Evolutionary conservation across 1,140 invertebrate species (phyloP).

Genomic region (Chironomus tepperi): DNA sequence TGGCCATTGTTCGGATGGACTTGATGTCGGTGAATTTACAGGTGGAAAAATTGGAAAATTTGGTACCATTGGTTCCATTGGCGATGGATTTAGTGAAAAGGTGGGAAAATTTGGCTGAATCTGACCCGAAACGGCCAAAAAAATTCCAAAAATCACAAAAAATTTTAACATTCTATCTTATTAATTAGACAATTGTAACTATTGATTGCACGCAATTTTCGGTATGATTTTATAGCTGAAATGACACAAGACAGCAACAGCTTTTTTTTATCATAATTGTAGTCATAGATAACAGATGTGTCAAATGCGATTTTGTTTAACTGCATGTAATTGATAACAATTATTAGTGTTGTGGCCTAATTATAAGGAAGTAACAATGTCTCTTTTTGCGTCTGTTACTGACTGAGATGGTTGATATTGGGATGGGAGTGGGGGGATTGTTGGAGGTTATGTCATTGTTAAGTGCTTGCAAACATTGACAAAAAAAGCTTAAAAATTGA

Average conservation of each 20-base stretch:
- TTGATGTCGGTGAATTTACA: not conserved
- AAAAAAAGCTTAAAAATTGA: too few species aligned
- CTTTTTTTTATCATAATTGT: not conserved
- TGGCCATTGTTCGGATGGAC: not conserved
- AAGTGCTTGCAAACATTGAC: too few species aligned
- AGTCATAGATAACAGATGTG: not conserved
- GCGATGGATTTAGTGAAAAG: not conserved
- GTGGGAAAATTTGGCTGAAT: not conserved
- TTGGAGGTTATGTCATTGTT: too few species aligned
- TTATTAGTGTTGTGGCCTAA: not conserved
- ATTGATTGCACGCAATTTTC: too few species aligned
- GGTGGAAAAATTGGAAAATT: slow-evolving; percentile 7
- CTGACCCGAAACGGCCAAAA: not conserved
- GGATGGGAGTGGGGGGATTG: too few species aligned
- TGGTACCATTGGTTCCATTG: not conserved
- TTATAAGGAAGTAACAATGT: not conserved
- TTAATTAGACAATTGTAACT: not conserved
- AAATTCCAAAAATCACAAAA: not conserved
- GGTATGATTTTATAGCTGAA: too few species aligned
- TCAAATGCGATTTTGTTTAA: not conserved
- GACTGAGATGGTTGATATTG: not conserved
- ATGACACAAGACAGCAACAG: not conserved
- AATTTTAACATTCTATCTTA: not conserved
- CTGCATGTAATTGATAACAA: not conserved
- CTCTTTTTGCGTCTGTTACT: not conserved